Base-by-base conservation (phyloP, 2,113 vertebrate species). In the Kobus ellipsiprymnus region DNA sequence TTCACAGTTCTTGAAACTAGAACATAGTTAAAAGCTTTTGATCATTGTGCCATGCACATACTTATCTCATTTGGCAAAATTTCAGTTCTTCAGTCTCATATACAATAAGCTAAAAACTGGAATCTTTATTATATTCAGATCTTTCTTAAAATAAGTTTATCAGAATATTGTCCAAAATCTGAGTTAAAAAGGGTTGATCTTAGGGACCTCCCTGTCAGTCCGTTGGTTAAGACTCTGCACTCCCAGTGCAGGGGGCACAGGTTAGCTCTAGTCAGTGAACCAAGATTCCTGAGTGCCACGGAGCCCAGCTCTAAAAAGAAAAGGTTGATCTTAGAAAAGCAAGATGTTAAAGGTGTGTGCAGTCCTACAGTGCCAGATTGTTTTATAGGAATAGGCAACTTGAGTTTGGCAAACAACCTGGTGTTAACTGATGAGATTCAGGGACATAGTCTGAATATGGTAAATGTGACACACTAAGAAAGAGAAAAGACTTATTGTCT, bases 91-190 rank as follows among this genome's bases (percentile, higher is more conserved):
- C n/a, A 36, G 54, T 81, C 44, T 54, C 48, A 12, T 29, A 15
- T 87, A 62, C 27, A 81, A 15, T 86, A 86, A 44, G 8, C 55
- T 91, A 27, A 91, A 88, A 64, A 48, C 64, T 8, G 10, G 29
- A 80, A 48, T 64, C 16, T 77, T 87, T 87, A n/a, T 74, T 50
- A 25, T 55, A 27, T 57, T 64, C 12, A 36, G 15, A 25, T 52
- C 11, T 95, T 90, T 52, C 15, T 95, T 82, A 55, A 17, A 46
- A 84, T 71, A 78, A 40, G 44, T 27, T 62, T 93, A 21, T 55
- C 67, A 82, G 36, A 71, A 62, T 48, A 23, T 30, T 88, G 93
- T 19, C 44, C 36, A 52, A 46, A 44, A 40, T 54, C 50, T 96
- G 29, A 55, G 2, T 84, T n/a, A 30, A 64, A 62, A 60, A 71